Evolutionary conservation across 2,888 invertebrate genomes (phyloP).

Genomic region (Timema podura): DNA sequence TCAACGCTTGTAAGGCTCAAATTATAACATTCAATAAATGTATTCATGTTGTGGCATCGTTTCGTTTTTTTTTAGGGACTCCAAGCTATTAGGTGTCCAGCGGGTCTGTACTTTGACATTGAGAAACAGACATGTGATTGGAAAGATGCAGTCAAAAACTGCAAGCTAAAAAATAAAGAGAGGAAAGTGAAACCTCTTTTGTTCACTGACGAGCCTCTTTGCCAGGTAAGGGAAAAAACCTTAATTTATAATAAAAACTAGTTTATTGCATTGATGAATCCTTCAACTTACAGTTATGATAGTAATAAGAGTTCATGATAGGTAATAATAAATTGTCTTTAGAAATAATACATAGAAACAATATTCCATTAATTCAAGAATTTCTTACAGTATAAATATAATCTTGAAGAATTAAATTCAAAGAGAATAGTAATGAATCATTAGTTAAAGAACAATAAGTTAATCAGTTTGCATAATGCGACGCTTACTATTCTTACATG

Average conservation of each 20-base stretch:
- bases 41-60: no score
- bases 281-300: not conserved
- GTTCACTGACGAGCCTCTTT: conserved; percentile 85
- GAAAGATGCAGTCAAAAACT: conserved; percentile 91
- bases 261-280: not conserved
- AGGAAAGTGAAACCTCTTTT: conserved; percentile 81
- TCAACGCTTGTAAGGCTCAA: no score
- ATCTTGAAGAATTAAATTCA: no score
- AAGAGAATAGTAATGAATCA: no score
- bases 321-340: not conserved
- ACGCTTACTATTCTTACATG: no score
- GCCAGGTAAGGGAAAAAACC: conserved; percentile 46
- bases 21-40: no score
- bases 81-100: conserved; percentile 89
- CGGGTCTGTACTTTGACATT: conserved; percentile 88
- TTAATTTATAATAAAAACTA: not conserved
- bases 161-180: conserved; percentile 85
- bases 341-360: no score
- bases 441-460: no score
- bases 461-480: no score
- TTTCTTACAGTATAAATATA: no score
- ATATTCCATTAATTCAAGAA: no score
- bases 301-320: not conserved
- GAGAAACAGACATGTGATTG: conserved; percentile 94
- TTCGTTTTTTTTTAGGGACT: conserved; percentile 62